Evolutionary conservation across 2,797 vertebrate genomes (phyloP), one percentile per base, ranked within the genome.

Genomic region (Neosalanx taihuensis): DNA sequence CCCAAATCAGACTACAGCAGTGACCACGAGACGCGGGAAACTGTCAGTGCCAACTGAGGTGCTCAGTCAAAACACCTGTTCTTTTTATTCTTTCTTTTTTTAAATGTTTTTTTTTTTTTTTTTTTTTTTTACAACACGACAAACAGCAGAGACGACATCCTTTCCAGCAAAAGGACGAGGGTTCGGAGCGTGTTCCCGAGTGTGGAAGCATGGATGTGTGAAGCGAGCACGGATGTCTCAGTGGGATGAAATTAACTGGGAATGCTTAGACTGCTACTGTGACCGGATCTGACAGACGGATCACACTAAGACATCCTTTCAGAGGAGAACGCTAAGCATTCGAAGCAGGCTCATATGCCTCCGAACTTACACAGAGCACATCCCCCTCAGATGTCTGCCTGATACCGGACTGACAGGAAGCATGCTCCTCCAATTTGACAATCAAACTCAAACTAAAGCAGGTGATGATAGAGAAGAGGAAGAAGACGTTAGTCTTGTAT

Each of bases 1-100:
- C 95, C 95, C 90, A 98, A 98, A 94, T 98, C 96, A 88, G 97
- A 99, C 95, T 99, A 98, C 94, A 98, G 97, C 90, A 98, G 97
- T 67, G 97, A 98, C 87, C 97, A 94, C 0, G 97, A 99, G 92
- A 94, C 94, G 71, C 94, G 92, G 59, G 95, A 97, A 93, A 93
- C 94, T 66, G 94, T 98, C 90, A 93, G 92, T 81, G 94, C 97
- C 93, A 98, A 98, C 93, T 99, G 93, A 98, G 90, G 81, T 76
- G 83, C 89, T 88, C 91, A 71, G 72, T 56, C 3, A 73, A 56
- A 31, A 62, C 53, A 49, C 26, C 61, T 20, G 15, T 18, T 30
- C n/a, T 74, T 33, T 67, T 1, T 26, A 1, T 26, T 26, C 12
- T 12, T 41, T 2, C 7, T 46, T 46, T 13, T 46, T 46, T 3